Evolutionary conservation across 2,888 invertebrate species (phyloP), one percentile per base, ranked within the genome.

Genomic region (Axea sp.): DNA sequence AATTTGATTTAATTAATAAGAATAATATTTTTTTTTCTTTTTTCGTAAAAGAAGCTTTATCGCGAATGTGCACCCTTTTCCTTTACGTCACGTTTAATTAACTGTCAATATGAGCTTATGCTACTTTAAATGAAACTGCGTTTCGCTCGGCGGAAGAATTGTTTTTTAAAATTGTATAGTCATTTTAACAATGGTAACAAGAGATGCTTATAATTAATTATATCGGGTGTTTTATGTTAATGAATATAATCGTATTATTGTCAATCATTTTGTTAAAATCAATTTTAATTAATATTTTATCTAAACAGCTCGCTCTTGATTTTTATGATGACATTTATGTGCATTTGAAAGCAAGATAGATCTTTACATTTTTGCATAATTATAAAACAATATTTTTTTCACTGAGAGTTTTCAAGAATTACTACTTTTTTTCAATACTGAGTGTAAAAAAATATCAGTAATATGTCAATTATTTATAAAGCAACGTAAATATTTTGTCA

Each of bases 261-360:
- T 35, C 19, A 59, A 17, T 59, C 28, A 28, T 8, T 26, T 9
- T 11, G 1, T n/a, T 3, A 26, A 19, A 41, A 64, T 43, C 33
- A 31, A 43, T 53, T 53, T 53, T 43, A 51, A 64, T 64, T 64
- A 53, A 64, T 33, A 53, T 64, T 33, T 53, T 51, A 53, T 64
- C 43, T 43, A 31, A 51, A 31, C 12, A 15, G 26, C 31, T 35
- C 33, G 43, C 53, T 19, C 14, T 15, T 22, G 15, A 43, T 53
- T 53, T 53, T 41, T 41, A 31, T 31, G 30, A 26, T 19, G 28
- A 24, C 30, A 39, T 47, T 62, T 47, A n/a, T n/a, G n/a, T n/a
- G n/a, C n/a, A n/a, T n/a, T n/a, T n/a, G n/a, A n/a, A n/a, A n/a
- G n/a, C n/a, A n/a, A n/a, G n/a, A n/a, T n/a, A n/a, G n/a, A n/a